Conservation (phyloP, 1,140 invertebrate genomes). For the Drosophila paulistorum region DNA sequence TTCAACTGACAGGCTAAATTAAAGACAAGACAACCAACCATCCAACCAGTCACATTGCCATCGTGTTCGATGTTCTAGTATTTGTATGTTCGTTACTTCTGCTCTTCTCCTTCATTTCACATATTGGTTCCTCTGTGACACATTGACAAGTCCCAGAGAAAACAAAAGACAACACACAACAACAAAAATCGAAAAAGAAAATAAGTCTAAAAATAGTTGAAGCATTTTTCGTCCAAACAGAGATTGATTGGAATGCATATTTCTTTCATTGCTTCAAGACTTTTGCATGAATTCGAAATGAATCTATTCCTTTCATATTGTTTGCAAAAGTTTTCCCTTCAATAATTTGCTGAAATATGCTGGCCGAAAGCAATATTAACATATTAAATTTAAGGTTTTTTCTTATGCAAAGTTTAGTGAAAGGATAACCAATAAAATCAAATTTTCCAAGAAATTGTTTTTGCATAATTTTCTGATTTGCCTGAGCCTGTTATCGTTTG, state of each 20-base stretch:
- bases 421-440: too few species aligned
- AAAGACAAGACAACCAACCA: slow-evolving; percentile 45
- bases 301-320: not conserved
- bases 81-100: not conserved
- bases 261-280: not conserved
- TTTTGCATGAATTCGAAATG: slow-evolving; percentile 1
- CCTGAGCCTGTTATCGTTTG: too few species aligned
- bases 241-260: slow-evolving; percentile 12
- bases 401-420: too few species aligned
- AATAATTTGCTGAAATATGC: not conserved
- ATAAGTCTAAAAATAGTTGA: slow-evolving; percentile 5
- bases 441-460: too few species aligned
- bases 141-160: slow-evolving; percentile 56
- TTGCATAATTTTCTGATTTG: too few species aligned
- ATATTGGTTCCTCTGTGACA: slow-evolving; percentile 38
- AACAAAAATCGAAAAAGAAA: not conserved
- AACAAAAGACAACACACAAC: not conserved
- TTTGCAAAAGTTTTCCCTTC: not conserved
- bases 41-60: not conserved
- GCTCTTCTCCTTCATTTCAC: not conserved
- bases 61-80: not conserved
- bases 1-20: slow-evolving; percentile 50
- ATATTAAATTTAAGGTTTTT: not conserved
- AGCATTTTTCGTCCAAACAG: not conserved
- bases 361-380: not conserved